phyloP scores from a whole-genome alignment of 2,888 invertebrate genomes.

The Troides aeacus region DNA sequence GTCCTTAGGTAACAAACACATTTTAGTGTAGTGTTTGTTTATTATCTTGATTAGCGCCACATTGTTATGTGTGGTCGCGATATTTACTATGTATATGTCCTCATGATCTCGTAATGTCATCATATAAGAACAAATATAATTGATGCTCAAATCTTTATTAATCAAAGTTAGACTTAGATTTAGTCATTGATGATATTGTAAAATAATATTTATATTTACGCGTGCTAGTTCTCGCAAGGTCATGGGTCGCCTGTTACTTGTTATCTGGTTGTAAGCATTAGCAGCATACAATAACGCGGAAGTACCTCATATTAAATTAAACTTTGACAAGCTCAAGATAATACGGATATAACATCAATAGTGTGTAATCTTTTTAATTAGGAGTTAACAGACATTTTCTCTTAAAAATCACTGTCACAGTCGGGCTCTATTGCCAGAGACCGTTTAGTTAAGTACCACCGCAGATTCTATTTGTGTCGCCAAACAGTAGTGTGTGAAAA shows the following conservation, averaged over 20 bases:
- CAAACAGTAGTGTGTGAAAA: too few relatives aligned
- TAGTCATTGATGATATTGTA: neutral
- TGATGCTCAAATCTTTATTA: too few relatives aligned
- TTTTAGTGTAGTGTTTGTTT: too few relatives aligned
- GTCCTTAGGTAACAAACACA: too few relatives aligned
- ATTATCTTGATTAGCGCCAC: too few relatives aligned
- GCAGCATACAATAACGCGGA: neutral
- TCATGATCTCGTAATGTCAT: too few relatives aligned
- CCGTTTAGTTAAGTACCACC: too few relatives aligned
- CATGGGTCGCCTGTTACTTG: neutral
- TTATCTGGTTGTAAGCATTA: neutral
- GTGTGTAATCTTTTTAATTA: neutral
- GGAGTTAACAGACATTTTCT: neutral
- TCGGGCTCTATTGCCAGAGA: too few relatives aligned
- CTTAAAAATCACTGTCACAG: neutral
- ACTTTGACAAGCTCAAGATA: neutral
- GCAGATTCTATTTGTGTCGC: too few relatives aligned
- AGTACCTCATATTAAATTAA: neutral
- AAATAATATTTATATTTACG: neutral
- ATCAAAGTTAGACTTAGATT: neutral
- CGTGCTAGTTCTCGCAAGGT: conserved; percentile 1
- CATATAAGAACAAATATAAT: too few relatives aligned
- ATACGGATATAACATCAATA: neutral
- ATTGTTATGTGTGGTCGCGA: too few relatives aligned
- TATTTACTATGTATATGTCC: too few relatives aligned